Evolutionary conservation across 2,797 vertebrate genomes (phyloP), one percentile per base, ranked within the genome.

Genomic region (Naso thynnoides): DNA sequence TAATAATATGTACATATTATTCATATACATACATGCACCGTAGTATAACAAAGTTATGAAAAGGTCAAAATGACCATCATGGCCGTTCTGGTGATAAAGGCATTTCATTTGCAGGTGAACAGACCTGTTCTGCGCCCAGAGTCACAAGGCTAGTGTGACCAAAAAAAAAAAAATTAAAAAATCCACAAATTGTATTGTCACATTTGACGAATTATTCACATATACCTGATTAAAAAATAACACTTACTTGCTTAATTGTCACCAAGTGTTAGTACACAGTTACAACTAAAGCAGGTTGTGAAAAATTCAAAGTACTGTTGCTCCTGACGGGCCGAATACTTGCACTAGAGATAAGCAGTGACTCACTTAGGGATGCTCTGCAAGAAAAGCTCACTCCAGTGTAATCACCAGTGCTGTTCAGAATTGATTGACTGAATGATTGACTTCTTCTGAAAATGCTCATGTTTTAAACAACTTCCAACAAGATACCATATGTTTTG

Each of bases 341-440:
- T 41, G 42, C 50, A 29, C 26, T 23, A 31, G 8, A 61, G 64
- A 76, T 59, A 61, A 72, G 64, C 19, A 62, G 38, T 9, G 59
- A 13, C 24, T 62, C 71, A 26, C 64, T 81, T 23, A 45, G 42
- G 60, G 66, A 55, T 48, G 65, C 49, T 52, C 44, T 44, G 70
- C 68, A 79, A 69, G 73, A 60, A 67, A 69, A 52, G 31, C 68
- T 50, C 78, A 31, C 64, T 71, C 45, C 52, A 29, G 7, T 23
- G 0, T 76, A 76, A 81, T 82, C 69, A 64, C 60, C 69, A 27
- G 55, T 10, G 38, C 76, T 26, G 58, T 41, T 76, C 76, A 48
- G 81, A 82, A 84, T 70, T 72, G 76, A 90, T 62, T 68, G 65
- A 86, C 59, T 76, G 49, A 79, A 73, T 77, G 88, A 89, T 73